phyloP scores from a whole-genome alignment of 2,888 invertebrate species.

The Agonopterix alstromeriana region DNA sequence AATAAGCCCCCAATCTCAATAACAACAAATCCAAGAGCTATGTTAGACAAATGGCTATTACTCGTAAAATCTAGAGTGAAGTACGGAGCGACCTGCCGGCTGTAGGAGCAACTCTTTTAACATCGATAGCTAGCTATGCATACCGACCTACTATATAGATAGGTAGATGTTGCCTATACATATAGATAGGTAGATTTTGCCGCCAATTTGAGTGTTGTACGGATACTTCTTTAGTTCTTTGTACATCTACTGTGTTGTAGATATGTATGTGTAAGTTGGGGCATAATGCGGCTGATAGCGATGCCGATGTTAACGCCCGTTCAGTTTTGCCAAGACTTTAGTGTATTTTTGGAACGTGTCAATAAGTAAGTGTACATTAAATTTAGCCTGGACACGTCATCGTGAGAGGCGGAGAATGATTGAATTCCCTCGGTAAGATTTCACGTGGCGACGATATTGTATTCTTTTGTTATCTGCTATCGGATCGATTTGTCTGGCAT shows the following conservation, averaged over 20 bases:
- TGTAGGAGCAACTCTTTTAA: conserved; percentile 24
- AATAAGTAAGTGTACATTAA: conserved; percentile 74
- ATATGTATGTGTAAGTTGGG: conserved; percentile 39
- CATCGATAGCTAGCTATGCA: conserved; percentile 12
- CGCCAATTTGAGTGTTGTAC: neutral
- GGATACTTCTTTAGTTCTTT: neutral
- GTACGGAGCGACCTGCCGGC: conserved; percentile 21
- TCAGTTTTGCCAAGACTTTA: conserved; percentile 71
- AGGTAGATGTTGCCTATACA: neutral
- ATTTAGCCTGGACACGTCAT: conserved; percentile 70
- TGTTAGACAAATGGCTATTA: conserved; percentile 1
- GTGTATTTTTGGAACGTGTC: conserved; percentile 75
- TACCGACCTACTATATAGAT: conserved; percentile 6
- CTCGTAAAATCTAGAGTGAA: conserved; percentile 21
- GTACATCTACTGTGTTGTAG: conserved; percentile 12
- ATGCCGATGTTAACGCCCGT: conserved; percentile 75
- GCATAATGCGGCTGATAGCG: conserved; percentile 69
- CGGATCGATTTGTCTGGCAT: no score
- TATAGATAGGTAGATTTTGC: neutral
- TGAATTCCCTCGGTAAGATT: conserved; percentile 46
- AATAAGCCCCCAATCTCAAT: no score
- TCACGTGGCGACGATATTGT: conserved; percentile 23
- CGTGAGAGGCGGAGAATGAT: conserved; percentile 50
- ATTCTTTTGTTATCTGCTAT: conserved; percentile 16
- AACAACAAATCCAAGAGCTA: neutral